phyloP scores from a whole-genome alignment of 2,888 invertebrate genomes.

The Glomeris marginata region DNA sequence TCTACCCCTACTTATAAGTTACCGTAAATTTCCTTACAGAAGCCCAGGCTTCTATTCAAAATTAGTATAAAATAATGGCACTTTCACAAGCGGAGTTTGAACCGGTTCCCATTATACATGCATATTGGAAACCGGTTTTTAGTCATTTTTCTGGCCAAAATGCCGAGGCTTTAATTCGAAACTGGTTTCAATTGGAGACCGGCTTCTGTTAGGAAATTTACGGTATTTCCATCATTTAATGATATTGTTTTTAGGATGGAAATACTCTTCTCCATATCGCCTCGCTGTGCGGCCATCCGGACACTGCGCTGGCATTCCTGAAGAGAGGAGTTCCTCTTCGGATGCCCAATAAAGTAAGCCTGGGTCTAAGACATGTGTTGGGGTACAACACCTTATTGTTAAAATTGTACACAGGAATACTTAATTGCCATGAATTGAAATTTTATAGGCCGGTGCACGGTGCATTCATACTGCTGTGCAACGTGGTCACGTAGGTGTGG shows the following conservation, averaged over 20 bases:
- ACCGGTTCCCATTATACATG: too few relatives aligned
- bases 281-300: constrained; percentile 90
- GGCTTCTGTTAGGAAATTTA: too few relatives aligned
- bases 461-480: constrained; percentile 96
- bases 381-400: background rate
- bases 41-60: too few relatives aligned
- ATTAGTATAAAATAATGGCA: too few relatives aligned
- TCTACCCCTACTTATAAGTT: background rate
- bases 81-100: too few relatives aligned
- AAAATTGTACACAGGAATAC: background rate
- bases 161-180: too few relatives aligned
- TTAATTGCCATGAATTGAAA: constrained; percentile 19
- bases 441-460: constrained; percentile 74
- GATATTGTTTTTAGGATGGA: constrained; percentile 49
- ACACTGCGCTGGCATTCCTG: constrained; percentile 95
- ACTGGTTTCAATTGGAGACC: too few relatives aligned
- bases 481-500: constrained; percentile 93
- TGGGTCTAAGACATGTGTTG: too few relatives aligned
- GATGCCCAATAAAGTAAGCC: constrained; percentile 87
- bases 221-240: background rate
- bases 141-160: too few relatives aligned
- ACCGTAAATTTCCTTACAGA: too few relatives aligned
- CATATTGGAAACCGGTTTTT: too few relatives aligned
- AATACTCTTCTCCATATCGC: constrained; percentile 98
- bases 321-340: constrained; percentile 97